Base-by-base conservation (phyloP, 2,888 invertebrate species). In the Drosophila rellima region DNA sequence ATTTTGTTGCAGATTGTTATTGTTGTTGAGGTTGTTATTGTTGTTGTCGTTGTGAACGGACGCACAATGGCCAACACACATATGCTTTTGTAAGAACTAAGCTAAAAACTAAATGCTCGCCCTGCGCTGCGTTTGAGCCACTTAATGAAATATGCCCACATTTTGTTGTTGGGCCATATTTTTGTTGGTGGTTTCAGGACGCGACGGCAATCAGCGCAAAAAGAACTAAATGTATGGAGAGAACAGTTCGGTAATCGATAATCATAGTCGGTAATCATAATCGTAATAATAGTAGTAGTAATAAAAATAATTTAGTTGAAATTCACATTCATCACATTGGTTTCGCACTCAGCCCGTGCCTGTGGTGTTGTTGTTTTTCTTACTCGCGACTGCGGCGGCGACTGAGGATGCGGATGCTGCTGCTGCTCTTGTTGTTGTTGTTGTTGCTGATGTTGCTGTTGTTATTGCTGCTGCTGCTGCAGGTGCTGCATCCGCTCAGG, bases 241-340 rank as follows among this genome's bases (percentile, higher is more conserved):
- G 89, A 88, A 85, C 88, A 85, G 86, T 75, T 84, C 85, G 86
- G 50, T 51, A 51, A 82, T 70, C 69, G 65, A 56, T 70, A 70
- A 75, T 76, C 55, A 57, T 76, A 76, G 26, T 33, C 57, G 57
- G 66, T 67, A 73, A 74, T 74, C 56, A 57, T 71, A 71, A 76
- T 76, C 56, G 61, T 77, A 77, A 80, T 73, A 59, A 63, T 77
- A 74, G 57, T 62, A 80, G 86, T 87, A 88, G 78, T 71, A 84
- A 78, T 88, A 87, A 80, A 87, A 88, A 87, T 88, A 88, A 86
- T 88, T 86, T 90, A 87, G 90, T 90, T 88, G 89, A 90, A 88
- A 88, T 89, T 88, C 90, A 88, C 88, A 90, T 85, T 90, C 88
- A 88, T 88, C 88, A 88, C 88, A 88, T 90, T 90, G 90, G 88